Evolutionary conservation across 1,140 invertebrate species (phyloP).

Genomic region (Drosophila ananassae): DNA sequence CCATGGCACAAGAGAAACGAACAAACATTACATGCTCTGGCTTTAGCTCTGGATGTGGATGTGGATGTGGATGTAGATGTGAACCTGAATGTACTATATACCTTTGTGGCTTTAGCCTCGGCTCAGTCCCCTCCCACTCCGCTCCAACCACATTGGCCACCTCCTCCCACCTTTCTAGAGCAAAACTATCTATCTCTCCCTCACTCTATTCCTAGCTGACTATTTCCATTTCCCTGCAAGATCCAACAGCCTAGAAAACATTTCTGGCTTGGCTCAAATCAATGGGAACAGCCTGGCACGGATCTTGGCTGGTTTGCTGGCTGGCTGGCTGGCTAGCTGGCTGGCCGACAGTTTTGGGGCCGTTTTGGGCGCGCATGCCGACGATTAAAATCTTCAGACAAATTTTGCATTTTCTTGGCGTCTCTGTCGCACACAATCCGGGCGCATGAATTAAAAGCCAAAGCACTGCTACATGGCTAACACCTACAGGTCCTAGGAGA

Average conservation of each 20-base stretch:
- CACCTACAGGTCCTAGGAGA: neutral
- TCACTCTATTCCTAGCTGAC: constrained; percentile 1
- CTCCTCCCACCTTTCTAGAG: constrained; percentile 15
- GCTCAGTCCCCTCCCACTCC: constrained; percentile 6
- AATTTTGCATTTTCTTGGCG: constrained; percentile 81
- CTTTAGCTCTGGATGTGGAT: constrained; percentile 31
- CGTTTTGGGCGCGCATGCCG: constrained; percentile 78
- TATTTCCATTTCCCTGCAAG: constrained; percentile 6
- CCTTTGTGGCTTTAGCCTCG: constrained; percentile 6
- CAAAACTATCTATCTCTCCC: neutral
- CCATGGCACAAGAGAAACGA: constrained; percentile 77
- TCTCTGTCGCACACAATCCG: constrained; percentile 62
- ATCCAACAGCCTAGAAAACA: constrained; percentile 67
- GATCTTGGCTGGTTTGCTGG: constrained; percentile 46
- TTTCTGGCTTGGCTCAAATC: constrained; percentile 54
- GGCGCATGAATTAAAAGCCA: constrained; percentile 73
- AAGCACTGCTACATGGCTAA: constrained; percentile 1
- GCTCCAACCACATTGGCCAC: constrained; percentile 28
- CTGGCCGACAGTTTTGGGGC: constrained; percentile 52
- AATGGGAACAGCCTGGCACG: constrained; percentile 67
- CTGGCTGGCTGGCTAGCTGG: constrained; percentile 13
- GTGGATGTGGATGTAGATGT: constrained; percentile 33
- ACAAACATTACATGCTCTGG: constrained; percentile 75
- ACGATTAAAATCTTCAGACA: constrained; percentile 82
- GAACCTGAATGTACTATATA: constrained; percentile 29